phyloP scores from a whole-genome alignment of 30 jellyfish, hydroid and myxozoan genomes.

The Clytia hemisphaerica region DNA sequence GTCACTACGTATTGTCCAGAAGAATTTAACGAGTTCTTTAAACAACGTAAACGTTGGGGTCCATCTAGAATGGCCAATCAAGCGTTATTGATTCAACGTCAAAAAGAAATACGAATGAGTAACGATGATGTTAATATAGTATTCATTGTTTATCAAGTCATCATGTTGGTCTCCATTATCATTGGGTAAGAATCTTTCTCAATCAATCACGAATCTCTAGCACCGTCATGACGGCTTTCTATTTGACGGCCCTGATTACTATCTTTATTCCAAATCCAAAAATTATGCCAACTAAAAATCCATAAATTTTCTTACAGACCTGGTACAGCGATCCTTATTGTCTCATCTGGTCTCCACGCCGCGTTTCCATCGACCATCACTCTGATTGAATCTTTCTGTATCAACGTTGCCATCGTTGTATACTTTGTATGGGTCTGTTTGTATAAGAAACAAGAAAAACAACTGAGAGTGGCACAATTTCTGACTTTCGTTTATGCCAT shows the following conservation, averaged over 20 bases:
- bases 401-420: constrained; percentile 28
- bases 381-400: constrained; percentile 47
- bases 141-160: constrained; percentile 56
- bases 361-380: constrained; percentile 66
- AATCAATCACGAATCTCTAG: no score
- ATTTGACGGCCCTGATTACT: no score
- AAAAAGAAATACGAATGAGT: constrained; percentile 45
- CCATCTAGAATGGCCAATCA: constrained; percentile 89
- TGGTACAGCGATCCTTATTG: constrained; percentile 63
- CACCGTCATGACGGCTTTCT: no score
- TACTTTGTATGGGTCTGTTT: constrained; percentile 45
- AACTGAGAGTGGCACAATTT: constrained; percentile 59
- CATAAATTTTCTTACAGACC: constrained; percentile 43
- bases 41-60: constrained; percentile 91
- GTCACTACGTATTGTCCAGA: constrained; percentile 86
- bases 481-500: constrained; percentile 65
- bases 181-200: constrained; percentile 57
- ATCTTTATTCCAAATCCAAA: no score
- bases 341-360: constrained; percentile 70
- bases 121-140: constrained; percentile 58
- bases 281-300: no score
- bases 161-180: constrained; percentile 63
- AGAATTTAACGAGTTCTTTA: constrained; percentile 67
- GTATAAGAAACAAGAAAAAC: constrained; percentile 49
- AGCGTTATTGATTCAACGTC: constrained; percentile 62